phyloP scores from a whole-genome alignment of 1,140 invertebrate species.

The Heliconius melpomene region DNA sequence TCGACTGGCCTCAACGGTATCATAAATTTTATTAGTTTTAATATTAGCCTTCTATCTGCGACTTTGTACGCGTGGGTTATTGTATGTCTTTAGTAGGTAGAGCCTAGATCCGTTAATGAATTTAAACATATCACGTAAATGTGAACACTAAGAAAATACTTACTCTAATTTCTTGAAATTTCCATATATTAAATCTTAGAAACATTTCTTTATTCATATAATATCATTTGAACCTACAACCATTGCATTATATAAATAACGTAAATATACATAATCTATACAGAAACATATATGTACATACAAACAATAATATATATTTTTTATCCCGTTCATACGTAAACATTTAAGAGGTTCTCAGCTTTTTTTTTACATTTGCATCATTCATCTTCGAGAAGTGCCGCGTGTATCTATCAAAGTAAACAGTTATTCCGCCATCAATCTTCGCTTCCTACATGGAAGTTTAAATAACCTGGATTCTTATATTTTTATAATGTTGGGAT shows the following conservation, averaged over 20 bases:
- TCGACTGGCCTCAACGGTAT: no score
- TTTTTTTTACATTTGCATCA: slow-evolving; percentile 15
- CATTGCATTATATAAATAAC: no score
- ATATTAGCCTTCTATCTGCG: not conserved
- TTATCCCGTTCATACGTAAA: not conserved
- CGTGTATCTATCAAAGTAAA: slow-evolving; percentile 24
- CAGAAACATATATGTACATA: not conserved
- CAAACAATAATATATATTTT: not conserved
- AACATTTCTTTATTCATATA: no score
- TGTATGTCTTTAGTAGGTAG: no score
- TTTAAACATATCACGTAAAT: not conserved
- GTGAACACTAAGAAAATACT: not conserved
- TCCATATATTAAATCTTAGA: not conserved
- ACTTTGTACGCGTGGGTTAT: not conserved
- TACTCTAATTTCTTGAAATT: not conserved
- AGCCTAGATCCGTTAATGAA: no score
- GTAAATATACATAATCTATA: not conserved
- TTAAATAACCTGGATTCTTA: slow-evolving; percentile 22
- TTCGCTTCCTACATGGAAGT: slow-evolving; percentile 28
- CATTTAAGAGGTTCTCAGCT: not conserved
- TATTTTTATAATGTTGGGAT: slow-evolving; percentile 16
- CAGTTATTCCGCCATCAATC: slow-evolving; percentile 26
- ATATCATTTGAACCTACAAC: no score
- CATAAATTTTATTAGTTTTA: not conserved
- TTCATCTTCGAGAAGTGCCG: slow-evolving; percentile 9